Percentiles rank a stretch among this genome's conserved stretches.
Conservation (phyloP, 2,113 vertebrate genomes). For the Heliornis fulica region DNA sequence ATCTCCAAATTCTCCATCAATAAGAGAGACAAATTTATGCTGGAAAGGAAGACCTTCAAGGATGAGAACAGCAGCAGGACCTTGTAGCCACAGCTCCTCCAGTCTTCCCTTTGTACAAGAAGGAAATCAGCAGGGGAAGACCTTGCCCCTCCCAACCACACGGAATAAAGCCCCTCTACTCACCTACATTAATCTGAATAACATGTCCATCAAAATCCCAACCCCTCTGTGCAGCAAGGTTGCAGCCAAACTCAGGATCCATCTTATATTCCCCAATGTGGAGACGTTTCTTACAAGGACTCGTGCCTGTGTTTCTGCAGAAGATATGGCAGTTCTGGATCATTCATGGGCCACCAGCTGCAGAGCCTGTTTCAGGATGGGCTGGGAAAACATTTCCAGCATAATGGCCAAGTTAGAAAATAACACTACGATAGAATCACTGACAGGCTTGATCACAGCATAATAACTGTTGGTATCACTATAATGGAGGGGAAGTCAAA, state of each 20-base stretch:
- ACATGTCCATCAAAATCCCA: neutral
- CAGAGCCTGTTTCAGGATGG: neutral
- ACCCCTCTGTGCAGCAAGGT: neutral
- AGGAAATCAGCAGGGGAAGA: neutral
- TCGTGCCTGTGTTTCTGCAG: neutral
- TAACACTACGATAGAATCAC: neutral
- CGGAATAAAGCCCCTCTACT: neutral
- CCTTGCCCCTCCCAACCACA: neutral
- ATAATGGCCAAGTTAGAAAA: neutral
- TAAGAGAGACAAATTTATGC: neutral
- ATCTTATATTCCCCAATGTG: neutral
- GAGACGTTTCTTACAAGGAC: neutral
- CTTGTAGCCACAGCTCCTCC: neutral
- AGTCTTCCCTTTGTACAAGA: neutral
- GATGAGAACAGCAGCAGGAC: neutral
- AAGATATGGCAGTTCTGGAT: neutral
- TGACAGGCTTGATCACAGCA: constrained; percentile 6
- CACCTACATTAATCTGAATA: neutral
- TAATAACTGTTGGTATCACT: neutral
- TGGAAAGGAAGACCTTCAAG: neutral
- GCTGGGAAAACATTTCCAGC: neutral
- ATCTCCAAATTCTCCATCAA: neutral
- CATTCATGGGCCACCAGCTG: neutral
- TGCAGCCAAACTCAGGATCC: neutral
- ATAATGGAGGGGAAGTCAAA: constrained; percentile 20